Evolutionary conservation across 2,113 vertebrate genomes (phyloP).

Genomic region (Paracanthobrama guichenoti): DNA sequence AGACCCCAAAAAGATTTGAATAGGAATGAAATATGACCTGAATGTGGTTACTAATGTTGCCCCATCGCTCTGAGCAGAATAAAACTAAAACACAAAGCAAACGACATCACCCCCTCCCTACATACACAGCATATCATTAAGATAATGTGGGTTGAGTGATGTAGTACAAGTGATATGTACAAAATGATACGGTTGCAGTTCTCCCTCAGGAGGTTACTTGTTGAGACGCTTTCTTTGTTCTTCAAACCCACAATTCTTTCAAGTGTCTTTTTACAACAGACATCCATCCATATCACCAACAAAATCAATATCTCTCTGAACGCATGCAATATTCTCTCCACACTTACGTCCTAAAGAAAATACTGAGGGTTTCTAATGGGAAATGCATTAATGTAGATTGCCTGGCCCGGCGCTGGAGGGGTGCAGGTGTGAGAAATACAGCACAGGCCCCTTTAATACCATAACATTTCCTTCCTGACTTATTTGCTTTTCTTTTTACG

Average conservation of each 20-base stretch:
- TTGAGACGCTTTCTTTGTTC: not conserved
- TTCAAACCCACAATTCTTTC: not conserved
- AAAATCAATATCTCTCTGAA: not conserved
- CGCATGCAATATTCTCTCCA: not conserved
- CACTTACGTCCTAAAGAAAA: not conserved
- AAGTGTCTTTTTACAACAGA: not conserved
- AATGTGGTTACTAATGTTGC: conserved; percentile 20
- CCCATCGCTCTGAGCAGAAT: not conserved
- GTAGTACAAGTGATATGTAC: not conserved
- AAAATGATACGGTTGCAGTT: not conserved
- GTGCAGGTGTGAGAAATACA: conserved; percentile 26
- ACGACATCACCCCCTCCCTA: not conserved
- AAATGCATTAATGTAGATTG: not conserved
- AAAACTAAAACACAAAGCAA: conserved; percentile 7
- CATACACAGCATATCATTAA: conserved; percentile 10
- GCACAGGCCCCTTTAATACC: conserved; percentile 13
- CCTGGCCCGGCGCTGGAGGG: not conserved
- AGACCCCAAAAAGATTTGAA: conserved; percentile 31
- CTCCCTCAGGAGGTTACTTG: not conserved
- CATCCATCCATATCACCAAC: not conserved
- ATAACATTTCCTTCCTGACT: not conserved
- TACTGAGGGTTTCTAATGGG: not conserved
- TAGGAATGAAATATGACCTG: conserved; percentile 12
- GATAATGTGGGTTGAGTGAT: conserved; percentile 34
- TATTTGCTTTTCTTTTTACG: conserved; percentile 62